Conservation (phyloP, 2,888 invertebrate genomes). For the Cinara cedri region DNA sequence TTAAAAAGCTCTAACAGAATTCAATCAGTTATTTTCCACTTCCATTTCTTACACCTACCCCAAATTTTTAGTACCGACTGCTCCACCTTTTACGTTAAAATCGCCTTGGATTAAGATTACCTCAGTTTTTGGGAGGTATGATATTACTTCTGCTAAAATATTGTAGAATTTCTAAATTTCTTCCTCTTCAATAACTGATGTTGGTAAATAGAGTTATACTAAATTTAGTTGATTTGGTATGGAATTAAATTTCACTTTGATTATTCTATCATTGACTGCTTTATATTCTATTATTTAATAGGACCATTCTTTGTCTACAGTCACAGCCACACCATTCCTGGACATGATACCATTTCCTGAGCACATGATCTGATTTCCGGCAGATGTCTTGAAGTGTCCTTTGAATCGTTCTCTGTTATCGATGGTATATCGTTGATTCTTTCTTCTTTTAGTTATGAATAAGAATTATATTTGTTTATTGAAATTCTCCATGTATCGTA, state of each 20-base stretch:
- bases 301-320: constrained; percentile 14
- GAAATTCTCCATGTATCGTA: too few relatives aligned
- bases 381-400: too few relatives aligned
- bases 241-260: constrained; percentile 17
- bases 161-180: constrained; percentile 29
- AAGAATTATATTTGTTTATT: too few relatives aligned
- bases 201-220: constrained; percentile 20
- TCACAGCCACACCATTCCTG: constrained; percentile 36
- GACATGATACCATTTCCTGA: constrained; percentile 22
- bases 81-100: constrained; percentile 23
- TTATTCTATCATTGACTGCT: constrained; percentile 25
- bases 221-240: constrained; percentile 35
- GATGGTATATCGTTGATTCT: too few relatives aligned
- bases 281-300: constrained; percentile 30
- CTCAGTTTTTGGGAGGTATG: constrained; percentile 24
- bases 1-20: constrained; percentile 27
- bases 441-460: too few relatives aligned
- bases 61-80: constrained; percentile 5
- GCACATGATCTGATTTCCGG: constrained; percentile 14
- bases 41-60: background rate
- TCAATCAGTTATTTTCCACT: constrained; percentile 23
- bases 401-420: too few relatives aligned
- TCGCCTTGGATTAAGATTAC: constrained; percentile 16
- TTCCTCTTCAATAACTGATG: constrained; percentile 18
- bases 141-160: constrained; percentile 18